Base-by-base conservation (phyloP, 2,797 vertebrate species). In the Acrossocheilus wenchowensis region DNA sequence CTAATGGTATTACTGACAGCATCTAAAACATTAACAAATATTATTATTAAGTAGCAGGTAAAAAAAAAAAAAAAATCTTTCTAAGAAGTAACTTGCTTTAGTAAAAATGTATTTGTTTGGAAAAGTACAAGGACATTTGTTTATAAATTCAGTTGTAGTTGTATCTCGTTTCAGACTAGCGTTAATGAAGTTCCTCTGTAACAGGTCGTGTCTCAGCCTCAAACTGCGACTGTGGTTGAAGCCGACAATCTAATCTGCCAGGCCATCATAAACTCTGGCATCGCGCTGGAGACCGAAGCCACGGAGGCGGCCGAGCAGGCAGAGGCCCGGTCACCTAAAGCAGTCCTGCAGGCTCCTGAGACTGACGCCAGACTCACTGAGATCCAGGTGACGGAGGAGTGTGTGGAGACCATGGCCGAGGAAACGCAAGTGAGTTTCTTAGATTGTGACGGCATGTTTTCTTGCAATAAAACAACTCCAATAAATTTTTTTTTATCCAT, bases 221-320 rank as follows among this genome's bases (percentile, higher is more conserved):
- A 97, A 34, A 93, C 92, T 0, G 94, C 94, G 48, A 91, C 92
- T 8, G 95, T 97, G n/a, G 94, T 92, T 0, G 95, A 94, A 81
- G 96, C 94, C 0, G 96, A 98, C 92, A 97, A 96, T 85, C 95
- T 99, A 87, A 97, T 99, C 89, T 96, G 97, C 86, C 97, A 99
- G 92, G 98, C 98, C 92, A 97, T 99, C 94, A 97, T 97, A 93
- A 98, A 98, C 92, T 98, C 98, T 0, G 97, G 97, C 74, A 97
- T 99, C 0, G 95, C 97, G 15, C 94, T 98, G 0, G 97, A 95
- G 90, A 95, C 95, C 0, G 94, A 94, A 0, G 39, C 92, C 0
- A 73, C 93, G 77, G 95, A 94, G 74, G 94, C 94, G 0, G 87
- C 93, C 0, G 94, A 92, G 71, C 93, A 93, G 36, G 90, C 57